These are phyloP conservation scores for Steinernema carpocapsae DNA, from an alignment of 2,888 invertebrate genomes.

Conservation along the genomic window DNA sequence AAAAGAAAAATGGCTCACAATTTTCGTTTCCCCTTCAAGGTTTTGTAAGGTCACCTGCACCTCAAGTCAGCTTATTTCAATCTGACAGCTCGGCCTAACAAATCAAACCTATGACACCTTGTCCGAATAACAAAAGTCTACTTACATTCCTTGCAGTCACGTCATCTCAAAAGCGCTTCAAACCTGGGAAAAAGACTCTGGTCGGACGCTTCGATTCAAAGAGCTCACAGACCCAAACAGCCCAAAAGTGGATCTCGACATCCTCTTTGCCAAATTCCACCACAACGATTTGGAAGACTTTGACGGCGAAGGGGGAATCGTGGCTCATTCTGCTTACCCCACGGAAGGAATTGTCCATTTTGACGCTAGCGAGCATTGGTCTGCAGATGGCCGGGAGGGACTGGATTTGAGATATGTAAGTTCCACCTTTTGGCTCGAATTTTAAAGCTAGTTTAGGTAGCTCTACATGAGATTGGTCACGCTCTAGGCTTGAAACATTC, in stretches of 20 bases:
- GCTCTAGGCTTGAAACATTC: slow-evolving; percentile 65
- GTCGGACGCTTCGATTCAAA: slow-evolving; percentile 37
- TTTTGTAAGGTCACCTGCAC: too few species aligned
- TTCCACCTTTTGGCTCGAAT: slow-evolving; percentile 23
- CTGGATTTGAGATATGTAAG: slow-evolving; percentile 42
- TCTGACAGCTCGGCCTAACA: too few species aligned
- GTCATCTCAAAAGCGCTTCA: slow-evolving; percentile 42
- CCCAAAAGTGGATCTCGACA: slow-evolving; percentile 51
- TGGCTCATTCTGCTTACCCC: slow-evolving; percentile 66
- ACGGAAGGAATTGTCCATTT: slow-evolving; percentile 62
- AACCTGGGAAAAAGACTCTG: slow-evolving; percentile 46
- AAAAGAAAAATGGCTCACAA: too few species aligned
- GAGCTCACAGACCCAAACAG: slow-evolving; percentile 37
- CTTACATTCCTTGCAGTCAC: slow-evolving; percentile 37
- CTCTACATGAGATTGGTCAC: slow-evolving; percentile 67
- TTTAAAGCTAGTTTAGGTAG: slow-evolving; percentile 49
- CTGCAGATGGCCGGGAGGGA: slow-evolving; percentile 38
- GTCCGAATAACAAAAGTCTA: not conserved
- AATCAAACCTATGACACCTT: slow-evolving; percentile 30
- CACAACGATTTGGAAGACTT: slow-evolving; percentile 54
- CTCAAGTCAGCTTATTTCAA: too few species aligned
- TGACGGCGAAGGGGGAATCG: slow-evolving; percentile 54
- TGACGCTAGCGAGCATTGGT: slow-evolving; percentile 60
- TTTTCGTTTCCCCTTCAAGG: too few species aligned
- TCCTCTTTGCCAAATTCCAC: slow-evolving; percentile 55